Evolutionary conservation across 53 echinoderm and acorn worm genomes (phyloP), one percentile per base, ranked within the genome.

Genomic region (Echinometra lucunter): DNA sequence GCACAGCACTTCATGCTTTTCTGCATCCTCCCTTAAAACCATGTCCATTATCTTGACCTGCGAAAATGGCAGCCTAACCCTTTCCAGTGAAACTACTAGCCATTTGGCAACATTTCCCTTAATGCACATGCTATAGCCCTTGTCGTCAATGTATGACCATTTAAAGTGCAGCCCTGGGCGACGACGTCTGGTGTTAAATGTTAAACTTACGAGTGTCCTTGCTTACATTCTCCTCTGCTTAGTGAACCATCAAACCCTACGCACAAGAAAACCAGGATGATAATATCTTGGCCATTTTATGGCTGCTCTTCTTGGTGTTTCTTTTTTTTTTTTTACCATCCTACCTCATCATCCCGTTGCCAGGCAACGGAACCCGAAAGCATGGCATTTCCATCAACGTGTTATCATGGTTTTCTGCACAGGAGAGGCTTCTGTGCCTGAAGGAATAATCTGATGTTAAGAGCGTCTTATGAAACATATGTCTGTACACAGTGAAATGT

Each of bases 401-500:
- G 49, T 85, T 85, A 85, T 85, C 85, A 85, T 85, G 85, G 85
- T 85, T 28, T 44, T 49, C 45, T 85, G 85, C 27, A 85, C 28
- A 49, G 85, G 11, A 19, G 85, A 85, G 49, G 30, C 82, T 45
- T 85, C 47, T 85, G 49, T 30, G 49, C 28, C 37, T 4, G 3
- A 27, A 49, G 85, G 28, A 28, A 28, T 85, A 49, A 45, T 85
- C 85, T 85, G 47, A 49, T 47, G 81, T 81, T 81, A 47, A 85
- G 85, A 27, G 27, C n/a, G 30, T 27, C 47, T 30, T 15, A 81
- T 49, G 49, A 81, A 44, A 12, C 7, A 81, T 15, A 81, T 1
- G 21, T 16, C 4, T 63, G 23, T 63, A 32, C 69, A 27, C 23
- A 25, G 37, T 37, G 74, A 35, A 17, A 74, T 34, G 74, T 16